Evolutionary conservation across 2,888 invertebrate genomes (phyloP).

Genomic region (Acanthococcus lagerstroemiae): DNA sequence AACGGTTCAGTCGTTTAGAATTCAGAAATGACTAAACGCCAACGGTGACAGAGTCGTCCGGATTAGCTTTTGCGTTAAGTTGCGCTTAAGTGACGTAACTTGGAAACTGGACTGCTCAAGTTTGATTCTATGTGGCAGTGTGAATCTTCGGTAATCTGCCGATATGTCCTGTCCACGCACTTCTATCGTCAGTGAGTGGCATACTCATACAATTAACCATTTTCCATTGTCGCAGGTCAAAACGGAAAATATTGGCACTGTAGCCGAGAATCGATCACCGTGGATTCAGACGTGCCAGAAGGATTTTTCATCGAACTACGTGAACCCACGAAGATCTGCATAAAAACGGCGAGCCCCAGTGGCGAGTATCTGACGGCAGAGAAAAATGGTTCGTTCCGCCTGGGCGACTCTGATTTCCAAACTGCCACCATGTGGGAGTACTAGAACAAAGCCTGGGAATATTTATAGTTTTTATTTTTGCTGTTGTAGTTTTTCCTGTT

Average conservation of each 20-base stretch:
- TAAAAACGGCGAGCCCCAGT: constrained; percentile 54
- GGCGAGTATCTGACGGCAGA: constrained; percentile 75
- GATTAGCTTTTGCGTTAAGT: too few relatives aligned
- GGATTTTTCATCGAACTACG: constrained; percentile 87
- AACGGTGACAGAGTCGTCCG: too few relatives aligned
- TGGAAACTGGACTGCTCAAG: too few relatives aligned
- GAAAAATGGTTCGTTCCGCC: constrained; percentile 82
- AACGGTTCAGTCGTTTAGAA: too few relatives aligned
- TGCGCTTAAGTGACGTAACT: too few relatives aligned
- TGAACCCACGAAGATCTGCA: constrained; percentile 84
- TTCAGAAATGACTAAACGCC: too few relatives aligned
- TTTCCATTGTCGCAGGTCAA: constrained; percentile 56
- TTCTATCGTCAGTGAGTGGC: too few relatives aligned
- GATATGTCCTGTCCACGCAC: too few relatives aligned
- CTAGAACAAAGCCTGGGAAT: constrained; percentile 41
- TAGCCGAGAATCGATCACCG: constrained; percentile 73
- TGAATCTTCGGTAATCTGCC: too few relatives aligned
- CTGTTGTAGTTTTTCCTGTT: background rate
- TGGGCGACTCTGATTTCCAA: constrained; percentile 66
- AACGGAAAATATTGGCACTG: constrained; percentile 92
- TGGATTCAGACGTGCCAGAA: constrained; percentile 71
- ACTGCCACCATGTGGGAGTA: constrained; percentile 90
- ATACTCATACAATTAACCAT: too few relatives aligned
- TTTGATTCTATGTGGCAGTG: too few relatives aligned
- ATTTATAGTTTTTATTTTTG: background rate